Evolutionary conservation across 2,797 vertebrate genomes (phyloP).

Genomic region (Melanogrammus aeglefinus): DNA sequence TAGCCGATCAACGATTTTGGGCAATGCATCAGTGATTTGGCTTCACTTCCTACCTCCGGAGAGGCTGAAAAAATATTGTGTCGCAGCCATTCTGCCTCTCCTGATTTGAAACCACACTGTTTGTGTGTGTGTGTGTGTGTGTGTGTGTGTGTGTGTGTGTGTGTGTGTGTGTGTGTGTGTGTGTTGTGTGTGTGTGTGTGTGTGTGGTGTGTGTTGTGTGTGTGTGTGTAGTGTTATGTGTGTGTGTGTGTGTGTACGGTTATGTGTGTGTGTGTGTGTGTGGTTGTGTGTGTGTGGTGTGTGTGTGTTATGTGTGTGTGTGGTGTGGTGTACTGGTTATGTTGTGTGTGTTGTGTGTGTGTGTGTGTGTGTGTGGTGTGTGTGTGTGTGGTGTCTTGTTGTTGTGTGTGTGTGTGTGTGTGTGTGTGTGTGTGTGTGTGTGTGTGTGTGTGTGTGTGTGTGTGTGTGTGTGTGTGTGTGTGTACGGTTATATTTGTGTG

Average conservation of each 20-base stretch:
- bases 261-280: slow-evolving; percentile 12
- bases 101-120: slow-evolving; percentile 26
- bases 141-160: slow-evolving; percentile 13
- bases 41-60: neutral
- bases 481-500: slow-evolving; percentile 6
- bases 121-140: slow-evolving; percentile 18
- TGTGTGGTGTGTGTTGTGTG: no score
- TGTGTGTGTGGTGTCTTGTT: slow-evolving; percentile 20
- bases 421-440: no score
- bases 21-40: neutral
- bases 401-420: neutral
- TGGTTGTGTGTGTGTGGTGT: neutral
- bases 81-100: slow-evolving; percentile 15
- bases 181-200: no score
- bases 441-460: no score
- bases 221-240: no score
- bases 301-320: slow-evolving; percentile 11
- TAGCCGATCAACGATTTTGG: neutral
- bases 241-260: no score
- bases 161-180: slow-evolving; percentile 11
- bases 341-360: slow-evolving; percentile 6
- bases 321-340: no score
- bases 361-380: slow-evolving; percentile 20
- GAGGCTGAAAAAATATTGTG: neutral
- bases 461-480: no score